Percentiles rank a stretch among this genome's conserved stretches.
Conservation (phyloP, 2,797 vertebrate species). For the Xenopus petersii region DNA sequence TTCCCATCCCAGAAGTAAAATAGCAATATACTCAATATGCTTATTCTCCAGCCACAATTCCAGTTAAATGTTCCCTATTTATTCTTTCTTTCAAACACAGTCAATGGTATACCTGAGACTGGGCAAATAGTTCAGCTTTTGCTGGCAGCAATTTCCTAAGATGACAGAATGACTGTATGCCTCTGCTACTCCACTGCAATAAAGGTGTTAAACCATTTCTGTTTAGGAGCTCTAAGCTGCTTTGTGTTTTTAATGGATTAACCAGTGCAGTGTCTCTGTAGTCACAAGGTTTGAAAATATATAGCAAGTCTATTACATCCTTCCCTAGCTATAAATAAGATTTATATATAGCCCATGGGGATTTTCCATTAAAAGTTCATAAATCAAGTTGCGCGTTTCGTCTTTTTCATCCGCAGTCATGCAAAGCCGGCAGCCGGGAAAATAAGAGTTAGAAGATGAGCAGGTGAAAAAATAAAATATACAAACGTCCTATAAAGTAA, state of each 20-base stretch:
- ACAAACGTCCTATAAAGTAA: slow-evolving; percentile 1
- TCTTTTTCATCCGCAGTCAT: slow-evolving; percentile 60
- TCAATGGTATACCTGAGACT: too few relatives aligned
- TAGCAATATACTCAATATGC: too few relatives aligned
- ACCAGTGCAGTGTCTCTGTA: slow-evolving; percentile 58
- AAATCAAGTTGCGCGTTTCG: slow-evolving; percentile 65
- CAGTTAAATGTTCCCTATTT: too few relatives aligned
- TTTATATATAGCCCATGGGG: slow-evolving; percentile 67
- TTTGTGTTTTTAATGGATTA: slow-evolving; percentile 62
- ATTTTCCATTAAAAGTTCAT: slow-evolving; percentile 72
- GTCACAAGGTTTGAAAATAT: slow-evolving; percentile 59
- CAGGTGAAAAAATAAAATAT: slow-evolving; percentile 20
- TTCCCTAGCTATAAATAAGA: slow-evolving; percentile 68
- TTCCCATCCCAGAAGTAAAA: too few relatives aligned
- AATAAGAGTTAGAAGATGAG: slow-evolving; percentile 43
- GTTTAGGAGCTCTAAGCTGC: slow-evolving; percentile 34
- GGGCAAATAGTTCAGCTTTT: too few relatives aligned
- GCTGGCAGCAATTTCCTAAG: background rate
- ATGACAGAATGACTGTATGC: background rate
- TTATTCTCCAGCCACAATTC: too few relatives aligned
- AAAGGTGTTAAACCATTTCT: slow-evolving; percentile 30
- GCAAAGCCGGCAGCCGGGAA: slow-evolving; percentile 55
- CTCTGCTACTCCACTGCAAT: background rate
- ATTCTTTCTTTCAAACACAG: too few relatives aligned
- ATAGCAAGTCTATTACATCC: slow-evolving; percentile 67